These are phyloP conservation scores for Peromyscus aztecus DNA, from an alignment of 2,797 vertebrate genomes.

Conservation along the genomic window DNA sequence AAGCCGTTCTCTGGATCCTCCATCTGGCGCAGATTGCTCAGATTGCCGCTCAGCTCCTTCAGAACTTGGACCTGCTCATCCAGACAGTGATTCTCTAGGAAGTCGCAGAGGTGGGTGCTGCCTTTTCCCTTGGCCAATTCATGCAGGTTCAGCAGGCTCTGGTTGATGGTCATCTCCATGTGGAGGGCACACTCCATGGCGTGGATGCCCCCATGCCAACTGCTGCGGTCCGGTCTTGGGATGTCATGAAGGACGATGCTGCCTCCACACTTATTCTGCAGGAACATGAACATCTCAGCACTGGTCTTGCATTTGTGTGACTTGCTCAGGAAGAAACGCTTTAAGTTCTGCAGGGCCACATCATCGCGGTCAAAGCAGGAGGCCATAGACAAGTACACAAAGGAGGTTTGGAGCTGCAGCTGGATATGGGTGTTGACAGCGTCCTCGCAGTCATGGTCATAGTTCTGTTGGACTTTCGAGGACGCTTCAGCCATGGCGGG, in stretches of 20 bases:
- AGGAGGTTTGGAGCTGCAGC: not conserved
- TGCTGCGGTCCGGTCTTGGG: fast-evolving
- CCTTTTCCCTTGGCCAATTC: not conserved
- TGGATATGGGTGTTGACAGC: not conserved
- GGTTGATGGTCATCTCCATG: not conserved
- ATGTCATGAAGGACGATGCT: fast-evolving
- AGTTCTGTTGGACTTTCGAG: fast-evolving
- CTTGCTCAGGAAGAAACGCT: not conserved
- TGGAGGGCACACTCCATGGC: not conserved
- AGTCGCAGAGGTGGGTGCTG: not conserved
- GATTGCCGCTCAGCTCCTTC: not conserved
- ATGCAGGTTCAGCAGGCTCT: not conserved
- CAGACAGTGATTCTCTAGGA: not conserved
- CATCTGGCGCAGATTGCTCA: not conserved
- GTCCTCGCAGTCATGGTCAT: not conserved
- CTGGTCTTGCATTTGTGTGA: fast-evolving
- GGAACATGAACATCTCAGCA: not conserved
- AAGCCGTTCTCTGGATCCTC: fast-evolving
- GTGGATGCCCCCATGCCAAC: not conserved
- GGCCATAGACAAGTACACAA: not conserved
- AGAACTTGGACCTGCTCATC: not conserved
- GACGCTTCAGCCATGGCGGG: fast-evolving
- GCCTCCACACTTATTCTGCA: not conserved
- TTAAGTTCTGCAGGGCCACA: not conserved
- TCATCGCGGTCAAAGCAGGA: not conserved